A percentile compares a stretch with the other conserved stretches of the same genome.
These are phyloP conservation scores for Cydia amplana DNA, from an alignment of 1,140 invertebrate species.

Conservation along the genomic window DNA sequence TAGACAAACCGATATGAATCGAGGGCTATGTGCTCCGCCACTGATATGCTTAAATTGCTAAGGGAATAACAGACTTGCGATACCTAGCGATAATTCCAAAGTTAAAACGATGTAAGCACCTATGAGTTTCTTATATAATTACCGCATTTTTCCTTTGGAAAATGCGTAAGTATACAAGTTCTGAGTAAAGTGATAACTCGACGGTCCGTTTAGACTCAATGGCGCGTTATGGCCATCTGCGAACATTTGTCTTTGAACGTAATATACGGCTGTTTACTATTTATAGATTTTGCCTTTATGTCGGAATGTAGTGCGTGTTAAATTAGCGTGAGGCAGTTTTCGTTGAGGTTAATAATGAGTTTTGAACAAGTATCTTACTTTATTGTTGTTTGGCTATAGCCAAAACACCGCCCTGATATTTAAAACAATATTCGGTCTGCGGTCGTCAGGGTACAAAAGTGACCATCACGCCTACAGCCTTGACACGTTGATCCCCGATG, in stretches of 20 bases:
- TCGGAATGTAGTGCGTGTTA: slow-evolving; percentile 1
- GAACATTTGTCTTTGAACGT: slow-evolving; percentile 16
- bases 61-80: no score
- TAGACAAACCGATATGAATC: no score
- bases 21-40: no score
- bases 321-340: neutral
- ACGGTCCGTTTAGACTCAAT: slow-evolving; percentile 20
- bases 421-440: no score
- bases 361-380: neutral
- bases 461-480: no score
- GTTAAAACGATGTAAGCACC: neutral
- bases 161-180: neutral
- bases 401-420: no score
- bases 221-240: slow-evolving; percentile 12
- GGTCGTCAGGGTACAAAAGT: no score
- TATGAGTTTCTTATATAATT: neutral
- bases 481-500: no score
- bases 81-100: no score
- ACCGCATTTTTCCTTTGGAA: neutral
- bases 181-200: slow-evolving; percentile 16
- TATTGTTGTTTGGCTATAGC: no score
- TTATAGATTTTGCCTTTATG: slow-evolving; percentile 17
- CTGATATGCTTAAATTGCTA: no score
- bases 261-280: slow-evolving; percentile 14
- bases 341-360: neutral